These are phyloP conservation scores for Bellardia pandia DNA, from an alignment of 2,888 invertebrate species.

Conservation along the genomic window DNA sequence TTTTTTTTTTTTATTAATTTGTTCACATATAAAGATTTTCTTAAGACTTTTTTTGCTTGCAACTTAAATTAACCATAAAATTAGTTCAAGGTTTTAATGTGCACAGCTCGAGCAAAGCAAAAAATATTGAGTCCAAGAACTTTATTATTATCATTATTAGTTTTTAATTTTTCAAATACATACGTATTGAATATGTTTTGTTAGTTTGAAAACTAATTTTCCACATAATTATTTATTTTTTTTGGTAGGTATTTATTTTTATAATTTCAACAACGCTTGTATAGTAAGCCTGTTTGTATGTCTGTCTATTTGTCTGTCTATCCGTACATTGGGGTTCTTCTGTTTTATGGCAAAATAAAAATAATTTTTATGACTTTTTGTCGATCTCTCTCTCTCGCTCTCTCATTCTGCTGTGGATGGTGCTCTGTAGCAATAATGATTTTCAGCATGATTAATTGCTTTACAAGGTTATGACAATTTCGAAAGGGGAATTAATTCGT, in stretches of 20 bases:
- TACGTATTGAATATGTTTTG: slow-evolving; percentile 43
- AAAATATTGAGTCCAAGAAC: slow-evolving; percentile 3
- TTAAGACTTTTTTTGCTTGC: slow-evolving; percentile 10
- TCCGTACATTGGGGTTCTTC: slow-evolving; percentile 27
- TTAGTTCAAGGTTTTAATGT: slow-evolving; percentile 64
- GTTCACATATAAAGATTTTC: neutral
- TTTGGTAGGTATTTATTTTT: slow-evolving; percentile 38
- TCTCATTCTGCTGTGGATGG: neutral
- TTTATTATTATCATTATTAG: slow-evolving; percentile 41
- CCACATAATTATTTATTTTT: slow-evolving; percentile 66
- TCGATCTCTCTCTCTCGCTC: neutral
- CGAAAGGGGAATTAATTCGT: slow-evolving; percentile 69
- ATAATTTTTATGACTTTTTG: slow-evolving; percentile 29
- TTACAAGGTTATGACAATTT: slow-evolving; percentile 71
- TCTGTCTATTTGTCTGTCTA: neutral
- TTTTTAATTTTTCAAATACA: slow-evolving; percentile 43
- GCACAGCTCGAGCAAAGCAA: slow-evolving; percentile 4
- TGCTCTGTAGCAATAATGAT: slow-evolving; percentile 11
- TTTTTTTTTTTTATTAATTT: slow-evolving; percentile 16
- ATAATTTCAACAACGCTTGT: slow-evolving; percentile 11
- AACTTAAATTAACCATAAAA: slow-evolving; percentile 55
- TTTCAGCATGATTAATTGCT: slow-evolving; percentile 69
- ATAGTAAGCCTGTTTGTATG: neutral
- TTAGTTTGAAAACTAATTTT: slow-evolving; percentile 63
- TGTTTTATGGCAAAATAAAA: slow-evolving; percentile 22